phyloP scores from a whole-genome alignment of 2,797 vertebrate genomes.

The Silurus aristotelis region DNA sequence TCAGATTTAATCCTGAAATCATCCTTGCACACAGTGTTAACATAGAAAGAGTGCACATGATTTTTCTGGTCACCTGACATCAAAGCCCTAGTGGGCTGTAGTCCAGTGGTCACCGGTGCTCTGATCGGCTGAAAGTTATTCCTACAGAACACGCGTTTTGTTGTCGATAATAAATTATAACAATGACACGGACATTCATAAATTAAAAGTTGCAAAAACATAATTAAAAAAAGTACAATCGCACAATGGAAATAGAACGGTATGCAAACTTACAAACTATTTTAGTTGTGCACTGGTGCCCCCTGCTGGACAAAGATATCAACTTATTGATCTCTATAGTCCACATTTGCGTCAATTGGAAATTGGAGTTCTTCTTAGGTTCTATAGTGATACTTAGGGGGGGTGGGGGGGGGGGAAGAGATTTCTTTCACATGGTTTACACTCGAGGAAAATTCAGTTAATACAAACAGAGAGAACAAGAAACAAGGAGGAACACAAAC shows the following conservation, averaged over 20 bases:
- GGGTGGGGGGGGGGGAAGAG: not conserved
- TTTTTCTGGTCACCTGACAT: not conserved
- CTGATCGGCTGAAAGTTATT: not conserved
- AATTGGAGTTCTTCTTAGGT: not conserved
- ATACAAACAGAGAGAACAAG: not conserved
- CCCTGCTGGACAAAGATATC: constrained; percentile 12
- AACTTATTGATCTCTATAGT: not conserved
- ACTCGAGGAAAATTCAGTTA: not conserved
- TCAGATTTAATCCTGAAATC: constrained; percentile 19
- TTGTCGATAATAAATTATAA: constrained; percentile 44
- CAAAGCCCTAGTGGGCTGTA: not conserved
- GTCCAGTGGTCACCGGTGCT: not conserved
- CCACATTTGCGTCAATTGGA: not conserved
- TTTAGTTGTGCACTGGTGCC: constrained; percentile 28
- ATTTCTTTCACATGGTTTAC: not conserved
- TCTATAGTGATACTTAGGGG: not conserved
- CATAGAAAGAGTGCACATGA: not conserved
- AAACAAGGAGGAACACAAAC: not conserved
- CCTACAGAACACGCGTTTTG: not conserved
- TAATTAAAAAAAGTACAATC: constrained; percentile 46
- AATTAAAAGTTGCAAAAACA: constrained; percentile 64
- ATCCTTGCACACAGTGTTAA: constrained; percentile 12
- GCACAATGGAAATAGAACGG: constrained; percentile 36
- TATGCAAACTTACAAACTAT: constrained; percentile 46
- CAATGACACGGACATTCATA: constrained; percentile 41